Evolutionary conservation across 2,888 invertebrate species (phyloP).

Genomic region (Strigamia transsilvanica): DNA sequence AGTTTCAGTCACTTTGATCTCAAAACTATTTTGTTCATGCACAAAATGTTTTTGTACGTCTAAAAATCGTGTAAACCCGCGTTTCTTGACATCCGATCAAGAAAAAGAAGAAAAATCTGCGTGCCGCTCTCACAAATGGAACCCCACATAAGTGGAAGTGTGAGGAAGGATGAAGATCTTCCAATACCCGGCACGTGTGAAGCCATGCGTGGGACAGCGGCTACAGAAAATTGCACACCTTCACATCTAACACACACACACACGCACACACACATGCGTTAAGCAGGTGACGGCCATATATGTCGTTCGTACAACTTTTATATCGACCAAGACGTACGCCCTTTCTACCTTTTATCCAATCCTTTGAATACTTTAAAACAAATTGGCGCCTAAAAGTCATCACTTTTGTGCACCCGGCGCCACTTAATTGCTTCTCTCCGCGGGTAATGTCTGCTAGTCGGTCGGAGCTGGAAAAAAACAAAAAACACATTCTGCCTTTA

Average conservation of each 20-base stretch:
- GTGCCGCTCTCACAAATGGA: conserved; percentile 38
- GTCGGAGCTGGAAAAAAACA: conserved; percentile 8
- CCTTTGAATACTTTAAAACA: conserved; percentile 49
- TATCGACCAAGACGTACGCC: conserved; percentile 1
- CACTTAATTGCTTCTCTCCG: conserved; percentile 48
- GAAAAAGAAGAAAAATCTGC: conserved; percentile 22
- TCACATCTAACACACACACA: conserved; percentile 4
- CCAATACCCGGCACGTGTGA: conserved; percentile 46
- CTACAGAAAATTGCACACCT: conserved; percentile 49
- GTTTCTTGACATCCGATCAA: conserved; percentile 34
- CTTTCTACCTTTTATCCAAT: conserved; percentile 27
- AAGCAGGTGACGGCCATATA: conserved; percentile 36
- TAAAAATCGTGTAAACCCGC: background rate
- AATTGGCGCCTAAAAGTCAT: conserved; percentile 47
- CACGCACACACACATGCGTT: conserved; percentile 5
- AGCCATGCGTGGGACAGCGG: conserved; percentile 47
- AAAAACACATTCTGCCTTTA: conserved; percentile 12
- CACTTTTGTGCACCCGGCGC: conserved; percentile 24
- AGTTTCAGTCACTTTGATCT: conserved; percentile 43
- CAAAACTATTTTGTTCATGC: conserved; percentile 23
- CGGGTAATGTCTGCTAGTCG: conserved; percentile 39
- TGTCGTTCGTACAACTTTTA: conserved; percentile 42
- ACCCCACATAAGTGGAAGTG: conserved; percentile 16
- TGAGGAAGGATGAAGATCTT: conserved; percentile 7
- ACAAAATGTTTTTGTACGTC: background rate